Percentiles rank a stretch among this genome's conserved stretches.
Evolutionary conservation across 37 sponge, comb jelly and placozoan genomes (phyloP).

Genomic region (Dysidea cf. avara): DNA sequence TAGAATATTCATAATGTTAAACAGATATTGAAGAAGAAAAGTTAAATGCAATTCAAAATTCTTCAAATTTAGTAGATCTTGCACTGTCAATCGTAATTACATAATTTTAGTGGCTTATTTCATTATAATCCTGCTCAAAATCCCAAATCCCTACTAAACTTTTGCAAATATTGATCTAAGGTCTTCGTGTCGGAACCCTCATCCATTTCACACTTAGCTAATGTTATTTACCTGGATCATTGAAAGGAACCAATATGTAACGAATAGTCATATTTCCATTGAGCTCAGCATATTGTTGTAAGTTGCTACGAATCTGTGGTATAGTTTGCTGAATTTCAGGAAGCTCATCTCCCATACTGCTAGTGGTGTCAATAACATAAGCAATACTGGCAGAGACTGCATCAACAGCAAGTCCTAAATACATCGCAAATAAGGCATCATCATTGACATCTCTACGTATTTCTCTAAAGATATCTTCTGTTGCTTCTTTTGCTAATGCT

Average conservation of each 20-base stretch:
- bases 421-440: constrained; percentile 9
- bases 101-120: too few relatives aligned
- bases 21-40: too few relatives aligned
- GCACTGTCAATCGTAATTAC: too few relatives aligned
- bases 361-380: constrained; percentile 57
- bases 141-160: too few relatives aligned
- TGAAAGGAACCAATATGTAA: constrained; percentile 52
- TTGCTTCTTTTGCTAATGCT: constrained; percentile 22
- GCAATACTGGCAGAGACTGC: constrained; percentile 19
- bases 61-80: too few relatives aligned
- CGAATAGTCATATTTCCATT: constrained; percentile 17
- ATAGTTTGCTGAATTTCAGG: constrained; percentile 43
- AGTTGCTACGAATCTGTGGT: background rate
- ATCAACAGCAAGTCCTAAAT: too few relatives aligned
- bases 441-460: constrained; percentile 11
- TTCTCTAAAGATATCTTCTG: constrained; percentile 3
- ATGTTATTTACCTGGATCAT: constrained; percentile 48
- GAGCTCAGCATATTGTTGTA: constrained; percentile 18
- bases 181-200: too few relatives aligned
- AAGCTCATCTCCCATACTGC: constrained; percentile 43
- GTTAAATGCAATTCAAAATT: too few relatives aligned
- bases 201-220: too few relatives aligned
- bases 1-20: too few relatives aligned
- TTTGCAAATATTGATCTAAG: too few relatives aligned
- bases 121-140: too few relatives aligned